Percentiles rank a stretch among this genome's conserved stretches.
phyloP scores from a whole-genome alignment of 2,797 vertebrate genomes.

The Sandelia bainsii region DNA sequence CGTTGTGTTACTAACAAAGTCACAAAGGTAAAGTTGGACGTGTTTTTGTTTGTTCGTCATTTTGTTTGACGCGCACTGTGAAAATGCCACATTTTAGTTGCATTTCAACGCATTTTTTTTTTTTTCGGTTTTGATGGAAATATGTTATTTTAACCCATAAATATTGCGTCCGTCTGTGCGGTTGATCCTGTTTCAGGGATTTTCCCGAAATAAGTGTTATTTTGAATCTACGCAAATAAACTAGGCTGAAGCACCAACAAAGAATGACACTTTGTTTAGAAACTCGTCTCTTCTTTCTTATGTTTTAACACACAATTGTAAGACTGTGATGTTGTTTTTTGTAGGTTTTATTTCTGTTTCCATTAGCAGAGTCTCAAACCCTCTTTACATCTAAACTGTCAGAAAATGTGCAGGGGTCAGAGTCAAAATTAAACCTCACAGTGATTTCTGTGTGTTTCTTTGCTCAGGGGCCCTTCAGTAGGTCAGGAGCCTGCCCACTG shows the following conservation, averaged over 20 bases:
- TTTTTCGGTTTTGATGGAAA: not conserved
- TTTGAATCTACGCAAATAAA: slow-evolving; percentile 3
- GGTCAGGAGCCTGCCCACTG: slow-evolving; percentile 29
- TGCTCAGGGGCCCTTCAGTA: slow-evolving; percentile 36
- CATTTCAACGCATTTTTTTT: fast-evolving
- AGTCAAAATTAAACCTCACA: not conserved
- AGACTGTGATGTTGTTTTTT: not conserved
- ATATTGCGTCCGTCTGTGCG: not conserved
- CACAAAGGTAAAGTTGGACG: not conserved
- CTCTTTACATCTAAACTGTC: not conserved
- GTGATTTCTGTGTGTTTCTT: slow-evolving; percentile 24
- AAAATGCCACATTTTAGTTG: not conserved
- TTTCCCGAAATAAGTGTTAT: slow-evolving; percentile 26
- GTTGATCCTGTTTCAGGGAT: slow-evolving; percentile 12
- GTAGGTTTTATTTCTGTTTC: not conserved
- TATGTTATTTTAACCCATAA: not conserved
- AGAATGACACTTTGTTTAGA: not conserved
- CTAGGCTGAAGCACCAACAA: not conserved
- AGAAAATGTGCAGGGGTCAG: slow-evolving; percentile 34
- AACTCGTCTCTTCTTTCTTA: too few relatives aligned
- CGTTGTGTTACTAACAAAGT: not conserved
- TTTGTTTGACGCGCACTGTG: not conserved
- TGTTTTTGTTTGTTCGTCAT: not conserved
- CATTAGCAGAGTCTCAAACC: not conserved
- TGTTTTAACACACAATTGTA: too few relatives aligned